Conservation (phyloP, 1,140 invertebrate genomes). For the Stratiolaelaps scimitus region DNA sequence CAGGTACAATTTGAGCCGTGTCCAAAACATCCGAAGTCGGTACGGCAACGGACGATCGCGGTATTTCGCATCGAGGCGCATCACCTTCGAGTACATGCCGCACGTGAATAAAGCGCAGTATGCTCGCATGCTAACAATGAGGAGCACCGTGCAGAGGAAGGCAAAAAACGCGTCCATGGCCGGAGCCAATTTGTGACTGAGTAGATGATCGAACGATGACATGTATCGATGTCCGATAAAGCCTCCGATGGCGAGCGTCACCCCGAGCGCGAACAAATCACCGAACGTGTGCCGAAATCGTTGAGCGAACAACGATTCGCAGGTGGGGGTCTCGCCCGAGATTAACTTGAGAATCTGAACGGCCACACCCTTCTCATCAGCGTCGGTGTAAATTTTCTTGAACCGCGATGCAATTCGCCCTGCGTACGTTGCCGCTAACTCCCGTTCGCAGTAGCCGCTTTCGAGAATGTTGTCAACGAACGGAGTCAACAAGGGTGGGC, state of each 20-base stretch:
- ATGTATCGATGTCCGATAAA: slow-evolving; percentile 8
- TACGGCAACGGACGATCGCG: slow-evolving; percentile 14
- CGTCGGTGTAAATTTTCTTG: slow-evolving; percentile 15
- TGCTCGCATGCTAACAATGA: slow-evolving; percentile 16
- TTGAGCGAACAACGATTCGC: slow-evolving; percentile 22
- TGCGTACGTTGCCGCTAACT: slow-evolving; percentile 5
- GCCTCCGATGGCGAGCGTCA: slow-evolving; percentile 15
- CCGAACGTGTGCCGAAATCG: slow-evolving; percentile 23
- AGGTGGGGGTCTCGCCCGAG: slow-evolving; percentile 3
- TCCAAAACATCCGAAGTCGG: slow-evolving; percentile 16
- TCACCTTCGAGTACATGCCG: slow-evolving; percentile 27
- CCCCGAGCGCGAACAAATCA: background rate
- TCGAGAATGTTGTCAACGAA: slow-evolving; percentile 18
- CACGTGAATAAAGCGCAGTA: slow-evolving; percentile 20
- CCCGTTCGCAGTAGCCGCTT: background rate
- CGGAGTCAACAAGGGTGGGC: slow-evolving; percentile 6
- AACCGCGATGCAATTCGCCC: background rate
- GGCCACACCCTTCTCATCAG: slow-evolving; percentile 19
- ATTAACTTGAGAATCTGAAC: background rate
- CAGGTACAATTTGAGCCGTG: background rate
- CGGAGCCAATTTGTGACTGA: slow-evolving; percentile 21
- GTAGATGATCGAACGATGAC: slow-evolving; percentile 18
- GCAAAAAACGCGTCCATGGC: slow-evolving; percentile 23
- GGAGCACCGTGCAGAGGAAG: slow-evolving; percentile 15
- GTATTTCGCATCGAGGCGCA: slow-evolving; percentile 25